A percentile compares a stretch with the other conserved stretches of the same genome.
phyloP scores from a whole-genome alignment of 2,797 vertebrate species.

The Amniataba percoides region DNA sequence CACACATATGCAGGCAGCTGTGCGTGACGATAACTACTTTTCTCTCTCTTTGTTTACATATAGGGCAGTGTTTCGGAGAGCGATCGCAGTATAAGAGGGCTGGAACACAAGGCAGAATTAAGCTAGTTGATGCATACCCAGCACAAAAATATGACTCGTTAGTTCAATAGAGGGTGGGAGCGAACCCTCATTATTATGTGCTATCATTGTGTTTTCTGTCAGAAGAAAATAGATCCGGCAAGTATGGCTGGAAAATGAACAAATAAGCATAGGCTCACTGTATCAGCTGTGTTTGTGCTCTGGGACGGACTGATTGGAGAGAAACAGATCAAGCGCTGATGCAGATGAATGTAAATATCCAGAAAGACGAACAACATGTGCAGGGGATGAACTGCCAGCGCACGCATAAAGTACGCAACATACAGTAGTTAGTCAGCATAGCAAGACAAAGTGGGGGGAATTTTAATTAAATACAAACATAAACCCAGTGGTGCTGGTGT shows the following conservation, averaged over 20 bases:
- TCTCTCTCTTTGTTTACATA: slow-evolving; percentile 23
- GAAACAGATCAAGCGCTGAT: slow-evolving; percentile 1
- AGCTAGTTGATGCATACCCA: slow-evolving; percentile 32
- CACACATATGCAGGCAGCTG: neutral
- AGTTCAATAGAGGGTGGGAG: slow-evolving; percentile 43
- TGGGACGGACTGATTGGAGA: slow-evolving; percentile 8
- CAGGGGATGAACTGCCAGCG: neutral
- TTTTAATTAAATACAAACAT: neutral
- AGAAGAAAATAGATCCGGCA: slow-evolving; percentile 34
- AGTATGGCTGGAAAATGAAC: slow-evolving; percentile 43
- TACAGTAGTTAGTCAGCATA: neutral
- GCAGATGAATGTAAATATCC: neutral
- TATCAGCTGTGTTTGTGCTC: slow-evolving; percentile 22
- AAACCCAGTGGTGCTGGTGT: neutral
- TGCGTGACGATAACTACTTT: slow-evolving; percentile 10
- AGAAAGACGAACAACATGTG: neutral
- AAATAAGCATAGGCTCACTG: slow-evolving; percentile 37
- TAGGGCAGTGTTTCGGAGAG: slow-evolving; percentile 31
- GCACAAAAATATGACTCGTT: slow-evolving; percentile 50
- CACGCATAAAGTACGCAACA: neutral
- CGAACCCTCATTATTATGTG: slow-evolving; percentile 54
- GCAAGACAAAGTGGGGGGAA: neutral
- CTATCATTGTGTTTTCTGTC: slow-evolving; percentile 43
- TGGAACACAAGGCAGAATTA: slow-evolving; percentile 42
- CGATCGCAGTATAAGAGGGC: neutral